These are phyloP conservation scores for Hypotaenidia okinawae DNA, from an alignment of 2,797 vertebrate species.

Conservation along the genomic window DNA sequence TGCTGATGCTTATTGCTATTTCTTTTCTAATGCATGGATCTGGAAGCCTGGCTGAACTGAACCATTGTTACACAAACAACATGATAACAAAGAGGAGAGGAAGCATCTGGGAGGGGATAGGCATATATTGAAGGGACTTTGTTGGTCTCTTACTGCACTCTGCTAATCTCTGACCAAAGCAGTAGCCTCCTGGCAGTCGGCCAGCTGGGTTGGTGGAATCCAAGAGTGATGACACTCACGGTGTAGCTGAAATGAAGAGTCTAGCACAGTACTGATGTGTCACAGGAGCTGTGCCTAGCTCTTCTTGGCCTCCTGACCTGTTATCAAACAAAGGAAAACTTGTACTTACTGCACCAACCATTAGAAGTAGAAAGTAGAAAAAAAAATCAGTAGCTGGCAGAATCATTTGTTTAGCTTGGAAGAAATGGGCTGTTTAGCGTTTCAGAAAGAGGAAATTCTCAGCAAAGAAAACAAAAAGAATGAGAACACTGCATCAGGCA, in stretches of 20 bases:
- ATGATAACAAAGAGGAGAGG: neutral
- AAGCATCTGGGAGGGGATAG: neutral
- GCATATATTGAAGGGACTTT: neutral
- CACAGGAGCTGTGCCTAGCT: neutral
- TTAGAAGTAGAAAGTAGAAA: neutral
- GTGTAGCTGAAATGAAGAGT: neutral
- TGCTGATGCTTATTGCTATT: neutral
- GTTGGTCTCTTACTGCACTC: neutral
- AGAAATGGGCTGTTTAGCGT: neutral
- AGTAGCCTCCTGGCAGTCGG: neutral
- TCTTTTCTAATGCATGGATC: neutral
- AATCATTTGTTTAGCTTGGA: constrained; percentile 39
- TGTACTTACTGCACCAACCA: neutral
- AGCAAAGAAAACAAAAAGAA: neutral
- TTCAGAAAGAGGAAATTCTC: constrained; percentile 15
- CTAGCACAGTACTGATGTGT: neutral
- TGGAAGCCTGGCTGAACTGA: neutral
- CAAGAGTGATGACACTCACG: neutral
- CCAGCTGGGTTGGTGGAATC: neutral
- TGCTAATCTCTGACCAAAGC: neutral
- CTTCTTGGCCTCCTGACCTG: constrained; percentile 25
- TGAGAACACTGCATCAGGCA: neutral
- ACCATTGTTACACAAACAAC: neutral
- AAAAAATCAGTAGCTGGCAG: constrained; percentile 2
- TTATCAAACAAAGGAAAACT: constrained; percentile 19